These are phyloP conservation scores for Pelobates fuscus DNA, from an alignment of 2,113 vertebrate species.

Conservation along the genomic window DNA sequence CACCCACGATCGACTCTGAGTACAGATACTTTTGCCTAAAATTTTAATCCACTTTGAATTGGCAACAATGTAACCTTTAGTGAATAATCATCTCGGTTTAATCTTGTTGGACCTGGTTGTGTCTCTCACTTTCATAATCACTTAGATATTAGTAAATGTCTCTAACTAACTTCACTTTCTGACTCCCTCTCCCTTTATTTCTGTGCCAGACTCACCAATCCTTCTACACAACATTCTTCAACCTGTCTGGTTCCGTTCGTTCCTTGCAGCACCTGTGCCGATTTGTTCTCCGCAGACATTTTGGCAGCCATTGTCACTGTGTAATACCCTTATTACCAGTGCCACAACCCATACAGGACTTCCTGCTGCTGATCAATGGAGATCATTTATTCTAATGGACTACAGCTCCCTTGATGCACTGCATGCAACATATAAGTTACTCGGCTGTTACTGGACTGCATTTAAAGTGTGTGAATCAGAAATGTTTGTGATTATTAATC, in stretches of 20 bases:
- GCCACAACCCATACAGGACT: conserved; percentile 60
- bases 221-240: conserved; percentile 69
- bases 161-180: not conserved
- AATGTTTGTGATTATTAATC: too few relatives aligned
- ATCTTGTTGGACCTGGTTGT: too few relatives aligned
- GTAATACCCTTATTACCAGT: conserved; percentile 65
- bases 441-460: too few relatives aligned
- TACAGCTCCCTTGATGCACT: not conserved
- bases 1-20: too few relatives aligned
- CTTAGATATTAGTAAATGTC: too few relatives aligned
- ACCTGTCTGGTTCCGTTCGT: conserved; percentile 52
- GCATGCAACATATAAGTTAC: not conserved
- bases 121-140: too few relatives aligned
- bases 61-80: too few relatives aligned
- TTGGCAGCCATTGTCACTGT: conserved; percentile 59
- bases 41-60: too few relatives aligned
- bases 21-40: too few relatives aligned
- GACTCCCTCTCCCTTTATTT: conserved; percentile 2
- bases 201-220: conserved; percentile 62
- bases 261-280: conserved; percentile 70
- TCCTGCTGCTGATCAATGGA: conserved; percentile 70
- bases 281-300: conserved; percentile 49
- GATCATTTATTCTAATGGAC: conserved; percentile 60
- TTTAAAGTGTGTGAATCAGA: not conserved
- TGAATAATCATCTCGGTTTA: too few relatives aligned